These are phyloP conservation scores for Phyllostomus discolor DNA, from an alignment of 2,113 vertebrate genomes.

Conservation along the genomic window DNA sequence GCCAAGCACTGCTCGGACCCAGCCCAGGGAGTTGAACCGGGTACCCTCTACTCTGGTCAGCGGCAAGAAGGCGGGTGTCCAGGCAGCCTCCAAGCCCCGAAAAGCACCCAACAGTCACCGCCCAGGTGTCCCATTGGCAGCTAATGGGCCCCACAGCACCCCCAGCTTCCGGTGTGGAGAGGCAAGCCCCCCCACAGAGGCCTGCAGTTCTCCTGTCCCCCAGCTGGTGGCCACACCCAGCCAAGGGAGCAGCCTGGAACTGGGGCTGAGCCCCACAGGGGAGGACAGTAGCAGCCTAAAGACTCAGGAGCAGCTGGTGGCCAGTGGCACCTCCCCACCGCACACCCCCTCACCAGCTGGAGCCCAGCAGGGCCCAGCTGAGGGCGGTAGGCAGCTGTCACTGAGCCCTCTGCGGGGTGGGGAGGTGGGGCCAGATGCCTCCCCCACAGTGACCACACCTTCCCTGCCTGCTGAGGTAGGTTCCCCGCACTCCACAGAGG, in stretches of 20 bases:
- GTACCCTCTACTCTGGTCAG: rapidly evolving
- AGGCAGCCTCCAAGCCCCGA: neutral
- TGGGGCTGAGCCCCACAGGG: slow-evolving; percentile 83
- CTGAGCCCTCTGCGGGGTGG: slow-evolving; percentile 81
- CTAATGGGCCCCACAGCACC: slow-evolving; percentile 76
- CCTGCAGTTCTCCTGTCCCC: slow-evolving; percentile 79
- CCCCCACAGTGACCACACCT: slow-evolving; percentile 86
- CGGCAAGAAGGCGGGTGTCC: slow-evolving; percentile 33
- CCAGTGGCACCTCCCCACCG: slow-evolving; percentile 78
- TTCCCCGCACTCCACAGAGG: slow-evolving; percentile 91
- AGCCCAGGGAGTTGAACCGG: slow-evolving; percentile 77
- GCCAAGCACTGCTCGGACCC: neutral
- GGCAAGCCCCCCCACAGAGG: slow-evolving; percentile 57
- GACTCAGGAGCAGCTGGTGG: slow-evolving; percentile 83
- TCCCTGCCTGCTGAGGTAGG: slow-evolving; percentile 90
- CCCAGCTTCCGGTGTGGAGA: slow-evolving; percentile 76
- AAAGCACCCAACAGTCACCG: neutral
- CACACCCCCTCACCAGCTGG: slow-evolving; percentile 84
- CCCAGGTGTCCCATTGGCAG: neutral
- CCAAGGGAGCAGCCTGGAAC: slow-evolving; percentile 80
- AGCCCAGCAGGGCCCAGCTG: slow-evolving; percentile 40
- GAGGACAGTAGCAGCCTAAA: slow-evolving; percentile 81
- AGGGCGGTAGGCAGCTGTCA: slow-evolving; percentile 74
- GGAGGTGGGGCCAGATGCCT: slow-evolving; percentile 82
- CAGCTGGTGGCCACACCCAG: slow-evolving; percentile 79